Evolutionary conservation across 2,888 invertebrate species (phyloP), one percentile per base, ranked within the genome.

Genomic region (Drosophila pegasa): DNA sequence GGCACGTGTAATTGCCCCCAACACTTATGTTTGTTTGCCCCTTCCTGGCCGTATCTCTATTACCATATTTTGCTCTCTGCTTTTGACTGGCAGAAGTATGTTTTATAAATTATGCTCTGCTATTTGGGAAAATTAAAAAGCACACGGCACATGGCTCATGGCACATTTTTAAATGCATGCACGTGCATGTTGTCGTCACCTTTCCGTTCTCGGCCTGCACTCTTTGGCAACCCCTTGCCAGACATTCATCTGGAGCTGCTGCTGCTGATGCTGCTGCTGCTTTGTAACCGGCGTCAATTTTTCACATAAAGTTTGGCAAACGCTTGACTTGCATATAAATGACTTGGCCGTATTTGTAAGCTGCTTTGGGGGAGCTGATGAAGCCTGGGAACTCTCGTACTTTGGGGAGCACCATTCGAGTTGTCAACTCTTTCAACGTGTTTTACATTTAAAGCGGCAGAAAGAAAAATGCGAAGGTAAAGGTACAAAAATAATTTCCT

Each of bases 351-450:
- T 80, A 73, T 63, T 75, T 75, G 47, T 22, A 45, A 64, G 76
- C 51, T 52, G 45, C 59, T 65, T 65, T 58, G 18, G 56, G 67
- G 61, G 33, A 33, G 16, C 56, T 47, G 69, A 48, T 67, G 52
- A 51, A 52, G 51, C 40, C 38, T 31, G 55, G 71, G 41, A 56
- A 57, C 65, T 67, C 62, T 33, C 6, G 25, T 33, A 20, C 63
- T 29, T 38, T 48, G 33, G 66, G 52, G 63, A 63, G 54, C 65
- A 65, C 66, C 75, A 71, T 82, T 82, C 60, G 81, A 80, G 89
- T 81, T 84, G 84, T 88, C 84, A 85, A 85, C 84, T 85, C 84
- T 87, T 85, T 85, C 87, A 80, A 88, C 83, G 83, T 88, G 88
- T 88, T 86, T 88, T 86, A 83, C 83, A 83, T 83, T 86, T 80